These are phyloP conservation scores for Nothoprocta perdicaria DNA, from an alignment of 2,113 vertebrate species.

Conservation along the genomic window DNA sequence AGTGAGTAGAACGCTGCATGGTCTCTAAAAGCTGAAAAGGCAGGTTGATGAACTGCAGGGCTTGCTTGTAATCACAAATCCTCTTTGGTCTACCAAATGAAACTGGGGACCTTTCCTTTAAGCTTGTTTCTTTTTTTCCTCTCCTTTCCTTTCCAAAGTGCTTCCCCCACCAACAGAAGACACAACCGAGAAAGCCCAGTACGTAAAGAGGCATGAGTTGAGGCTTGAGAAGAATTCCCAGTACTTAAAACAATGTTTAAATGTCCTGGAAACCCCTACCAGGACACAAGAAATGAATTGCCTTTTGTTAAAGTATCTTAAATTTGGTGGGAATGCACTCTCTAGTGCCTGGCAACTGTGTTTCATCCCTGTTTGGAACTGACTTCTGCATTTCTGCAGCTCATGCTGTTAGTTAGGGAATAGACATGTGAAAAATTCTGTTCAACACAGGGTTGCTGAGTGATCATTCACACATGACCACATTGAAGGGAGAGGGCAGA, in stretches of 20 bases:
- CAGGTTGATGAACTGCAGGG: background rate
- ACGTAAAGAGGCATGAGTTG: background rate
- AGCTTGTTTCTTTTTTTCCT: background rate
- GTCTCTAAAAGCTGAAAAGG: background rate
- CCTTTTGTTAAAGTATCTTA: conserved; percentile 25
- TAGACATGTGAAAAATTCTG: background rate
- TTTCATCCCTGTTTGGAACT: background rate
- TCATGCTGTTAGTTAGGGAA: background rate
- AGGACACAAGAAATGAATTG: background rate
- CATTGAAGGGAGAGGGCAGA: background rate
- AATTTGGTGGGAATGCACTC: conserved; percentile 37
- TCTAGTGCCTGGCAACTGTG: conserved; percentile 36
- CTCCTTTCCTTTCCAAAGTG: background rate
- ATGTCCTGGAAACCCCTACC: background rate
- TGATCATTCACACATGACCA: background rate
- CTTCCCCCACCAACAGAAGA: background rate
- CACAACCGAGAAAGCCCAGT: background rate
- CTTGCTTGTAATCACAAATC: background rate
- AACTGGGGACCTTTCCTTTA: background rate
- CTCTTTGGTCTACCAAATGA: background rate
- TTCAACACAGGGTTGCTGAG: background rate
- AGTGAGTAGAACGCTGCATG: background rate
- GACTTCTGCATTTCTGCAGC: background rate
- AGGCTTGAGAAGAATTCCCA: background rate
- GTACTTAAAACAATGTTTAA: background rate